Base-by-base conservation (phyloP, 2,888 invertebrate species). In the Eupithecia inturbata region DNA sequence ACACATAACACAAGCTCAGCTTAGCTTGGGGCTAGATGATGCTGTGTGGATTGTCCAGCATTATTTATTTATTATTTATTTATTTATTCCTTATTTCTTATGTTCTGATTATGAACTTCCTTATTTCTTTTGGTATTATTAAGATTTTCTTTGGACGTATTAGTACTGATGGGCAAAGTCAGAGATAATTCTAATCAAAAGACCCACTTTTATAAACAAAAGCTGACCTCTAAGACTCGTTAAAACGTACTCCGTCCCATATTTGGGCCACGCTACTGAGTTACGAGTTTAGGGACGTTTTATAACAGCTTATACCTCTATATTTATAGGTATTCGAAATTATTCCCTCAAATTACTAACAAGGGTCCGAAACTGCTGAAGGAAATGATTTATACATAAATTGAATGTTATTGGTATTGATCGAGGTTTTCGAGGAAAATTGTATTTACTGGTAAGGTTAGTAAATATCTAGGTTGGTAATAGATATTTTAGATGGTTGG, bases 211-310 rank as follows among this genome's bases (percentile, higher is more conserved):
- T 22, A 53, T n/a, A 53, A 53, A 22, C 10, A 53, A 7, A 53
- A 22, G 0, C 53, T 53, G 22, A 53, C 49, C 49, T n/a, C 49
- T 7, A n/a, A 49, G 7, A 49, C 9, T 49, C 49, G n/a, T 49
- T 12, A 39, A 39, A 22, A 22, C 22, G 22, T 26, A 22, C 22
- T 5, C 57, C 26, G 57, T 5, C 57, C 57, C 12, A 57, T 57
- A 57, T 57, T 57, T 57, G 26, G 26, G 57, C 12, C 57, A 26
- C 57, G 57, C 57, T 26, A 22, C 26, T 57, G 57, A 57, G 26
- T 57, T 57, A 57, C 22, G 57, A 57, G 57, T 83, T 86, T 85
- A 74, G 83, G 80, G 81, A 85, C 80, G 84, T 85, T 87, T 84
- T 85, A 82, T 83, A 78, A 75, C 71, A 75, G 79, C 82, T 84